Base-by-base conservation (phyloP, 2,888 invertebrate species). In the Eupithecia insigniata region DNA sequence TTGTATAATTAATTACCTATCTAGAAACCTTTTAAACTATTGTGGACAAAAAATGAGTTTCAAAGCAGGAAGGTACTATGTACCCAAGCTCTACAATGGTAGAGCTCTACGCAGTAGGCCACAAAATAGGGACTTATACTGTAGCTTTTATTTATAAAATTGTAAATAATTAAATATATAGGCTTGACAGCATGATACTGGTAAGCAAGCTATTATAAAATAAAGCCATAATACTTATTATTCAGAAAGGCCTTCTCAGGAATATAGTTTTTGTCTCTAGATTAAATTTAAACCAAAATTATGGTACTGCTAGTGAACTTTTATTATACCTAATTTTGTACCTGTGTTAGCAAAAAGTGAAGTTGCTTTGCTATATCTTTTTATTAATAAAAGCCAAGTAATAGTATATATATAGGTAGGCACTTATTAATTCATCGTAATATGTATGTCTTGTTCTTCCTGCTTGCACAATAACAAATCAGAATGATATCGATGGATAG, bases 121-220 rank as follows among this genome's bases (percentile, higher is more conserved):
- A 46, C 46, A 46, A 46, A 51, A 51, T 16, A 43, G 16, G 4
- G n/a, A 18, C 7, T n/a, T 1, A 43, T 18, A 10, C 18, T 61
- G 32, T 61, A 32, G 22, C n/a, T 64, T 1, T 5, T 26, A 14
- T 36, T 36, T 34, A 22, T 22, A 12, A 36, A 22, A 7, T 22
- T 64, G 36, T 36, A 36, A 62, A 62, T 34, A 34, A 32, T 62
- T 22, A 62, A 4, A 62, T 34, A 62, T 34, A 67, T 10, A 26
- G 30, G 30, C 66, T 66, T 62, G 51, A 28, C 71, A 71, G 62
- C 71, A 67, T 62, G 62, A 67, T 71, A 67, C 36, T 66, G 34
- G n/a, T 55, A 28, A 67, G 34, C 14, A 60, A 70, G 61, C 70
- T 60, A 70, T 70, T 46, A 34, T 12, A 32, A 43, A 66, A 55